Evolutionary conservation across 2,113 vertebrate genomes (phyloP), one percentile per base, ranked within the genome.

Genomic region (Plecturocebus donacophilus): DNA sequence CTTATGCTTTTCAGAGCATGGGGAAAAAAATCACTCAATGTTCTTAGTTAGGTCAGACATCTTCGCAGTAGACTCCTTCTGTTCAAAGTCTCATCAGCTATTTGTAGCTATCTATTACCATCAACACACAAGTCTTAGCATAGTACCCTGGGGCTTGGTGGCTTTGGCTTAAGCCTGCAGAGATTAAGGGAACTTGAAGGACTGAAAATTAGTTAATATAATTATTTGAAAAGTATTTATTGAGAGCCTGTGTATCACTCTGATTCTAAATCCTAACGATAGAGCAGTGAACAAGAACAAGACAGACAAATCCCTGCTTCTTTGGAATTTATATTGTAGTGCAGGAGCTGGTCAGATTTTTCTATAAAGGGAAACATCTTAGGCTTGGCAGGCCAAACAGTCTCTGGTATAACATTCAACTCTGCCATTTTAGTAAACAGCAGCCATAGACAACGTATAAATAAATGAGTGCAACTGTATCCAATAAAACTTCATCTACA

Each of bases 401-500:
- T 76, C 25, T 86, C 71, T 92, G 6, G 10, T 42, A 16, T 32
- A 87, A 42, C 54, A 79, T 21, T 71, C 20, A 90, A 64, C 13
- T 49, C 16, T 90, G n/a, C 12, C 25, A 4, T 52, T 52, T n/a
- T 32, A 80, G 16, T 16, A 83, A 30, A 77, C 81, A 66, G 21
- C 32, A 49, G 13, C 40, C 40, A 75, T 5, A 86, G 12, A 30
- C 35, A 81, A 91, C 6, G 79, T 38, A 35, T 38, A 38, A 38
- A 49, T 68, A 23, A 42, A 87, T 90, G 75, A 42, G 32, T 45
- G 6, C 66, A 20, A 12, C 1, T 42, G 17, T 42, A 32, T 83
- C 52, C 35, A 94, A 82, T 83, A 85, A 81, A 66, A 77, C 25
- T 89, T 82, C 82, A 93, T 58, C 92, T 87, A 58, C 7, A 73